Evolutionary conservation across 2,113 vertebrate species (phyloP), one percentile per base, ranked within the genome.

Genomic region (Ptilonorhynchus violaceus): DNA sequence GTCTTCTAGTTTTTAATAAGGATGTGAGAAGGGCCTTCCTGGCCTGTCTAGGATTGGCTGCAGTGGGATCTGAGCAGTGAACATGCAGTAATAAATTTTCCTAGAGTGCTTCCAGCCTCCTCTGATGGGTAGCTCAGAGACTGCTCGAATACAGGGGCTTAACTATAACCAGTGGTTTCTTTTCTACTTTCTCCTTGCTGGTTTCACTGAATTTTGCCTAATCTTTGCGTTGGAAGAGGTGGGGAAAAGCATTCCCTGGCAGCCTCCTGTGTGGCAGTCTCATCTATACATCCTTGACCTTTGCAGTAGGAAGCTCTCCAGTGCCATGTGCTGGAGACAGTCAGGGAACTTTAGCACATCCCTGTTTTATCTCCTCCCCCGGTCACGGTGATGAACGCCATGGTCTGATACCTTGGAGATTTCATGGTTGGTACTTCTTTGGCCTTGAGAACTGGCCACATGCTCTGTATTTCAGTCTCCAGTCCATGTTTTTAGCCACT

Each of bases 341-440:
- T 14, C 8, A 4, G 49, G 33, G 33, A 68, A 35, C 19, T 35
- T 27, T 8, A 33, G 77, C 27, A 8, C 1, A 6, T 28, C 44
- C 31, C 31, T 31, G 12, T 31, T 68, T 22, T 28, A 37, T 25
- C 53, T 41, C 15, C 13, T 75, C 7, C 28, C 20, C 21, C 5
- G 16, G 28, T 60, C 37, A 22, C 0, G 0, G 19, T 55, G 64
- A 35, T 42, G 53, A 35, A 3, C 2, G 33, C 46, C 21, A 2
- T 4, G 18, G 24, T 44, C 17, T 63, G 2, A 1, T 0, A 3
- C 39, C 11, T 6, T 14, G 14, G 35, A 16, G 20, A 0, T 42
- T 49, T 86, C 15, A n/a, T 4, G 14, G 17, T 0, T 28, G 22
- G 4, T 7, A 0, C 7, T 67, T 12, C 33, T n/a, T 22, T 59